Base-by-base conservation (phyloP, 2,113 vertebrate species). In the Pseudolaguvia tuberculata region DNA sequence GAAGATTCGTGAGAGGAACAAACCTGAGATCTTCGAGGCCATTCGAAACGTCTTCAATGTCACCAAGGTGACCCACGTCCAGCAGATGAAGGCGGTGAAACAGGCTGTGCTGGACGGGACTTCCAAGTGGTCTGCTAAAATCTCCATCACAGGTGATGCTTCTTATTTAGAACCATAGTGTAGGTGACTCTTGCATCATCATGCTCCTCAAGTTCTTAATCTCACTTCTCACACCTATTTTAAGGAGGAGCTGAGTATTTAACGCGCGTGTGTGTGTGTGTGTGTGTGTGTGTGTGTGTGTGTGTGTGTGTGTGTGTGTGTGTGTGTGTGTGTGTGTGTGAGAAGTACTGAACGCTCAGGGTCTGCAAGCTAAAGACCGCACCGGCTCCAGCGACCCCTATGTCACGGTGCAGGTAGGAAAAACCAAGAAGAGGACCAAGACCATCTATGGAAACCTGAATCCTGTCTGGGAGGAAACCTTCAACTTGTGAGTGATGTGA, bases 101-200 rank as follows among this genome's bases (percentile, higher is more conserved):
- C 97, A 99, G 84, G 94, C 90, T 0, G 94, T 99, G 53, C 89
- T 99, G 68, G 95, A 98, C 31, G 96, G 97, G 53, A 98, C 96
- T 48, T 98, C 96, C 76, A 99, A 99, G 78, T 99, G 97, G 97
- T 98, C 94, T 0, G 96, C 97, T 82, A 98, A 97, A 88, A 96
- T 99, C 82, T 93, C 93, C 0, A 95, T 98, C 87, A 99, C 91
- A 0, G 92, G 97, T 98, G 9, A 42, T 18, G 3, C 2, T 4
- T 20, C 21, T 5, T 20, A 20, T 39, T 39, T 17, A 4, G 12
- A 0, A 7, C 31, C n/a, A 42, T 9, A 42, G 9, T 6, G 27
- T 15, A 20, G 58, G 18, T 20, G 1, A 39, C 18, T 9, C 58
- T n/a, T 31, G n/a, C 17, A 12, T 61, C 58, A 35, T 35, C 17